Evolutionary conservation across 1,140 invertebrate genomes (phyloP).

Genomic region (Argopecten irradians): DNA sequence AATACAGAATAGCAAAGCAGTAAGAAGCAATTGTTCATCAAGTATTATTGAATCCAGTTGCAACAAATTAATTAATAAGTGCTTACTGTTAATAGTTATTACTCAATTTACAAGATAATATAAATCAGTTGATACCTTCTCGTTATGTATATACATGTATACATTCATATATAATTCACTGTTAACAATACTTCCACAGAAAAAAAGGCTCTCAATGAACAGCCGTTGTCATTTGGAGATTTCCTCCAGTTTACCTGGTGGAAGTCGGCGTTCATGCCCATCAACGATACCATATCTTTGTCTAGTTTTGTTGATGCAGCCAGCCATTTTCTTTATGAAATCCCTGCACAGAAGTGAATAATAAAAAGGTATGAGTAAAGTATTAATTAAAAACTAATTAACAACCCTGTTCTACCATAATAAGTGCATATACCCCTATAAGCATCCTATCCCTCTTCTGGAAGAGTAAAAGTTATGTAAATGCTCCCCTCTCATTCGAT

Average conservation of each 20-base stretch:
- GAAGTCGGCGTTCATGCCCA: not conserved
- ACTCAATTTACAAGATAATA: too few relatives aligned
- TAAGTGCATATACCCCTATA: not conserved
- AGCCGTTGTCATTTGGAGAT: not conserved
- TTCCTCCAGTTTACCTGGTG: conserved; percentile 43
- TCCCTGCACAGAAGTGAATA: conserved; percentile 55
- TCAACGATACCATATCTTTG: conserved; percentile 43
- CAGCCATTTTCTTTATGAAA: conserved; percentile 48
- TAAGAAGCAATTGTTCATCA: too few relatives aligned
- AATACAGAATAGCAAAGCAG: too few relatives aligned
- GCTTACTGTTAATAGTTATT: too few relatives aligned
- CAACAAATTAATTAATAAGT: too few relatives aligned
- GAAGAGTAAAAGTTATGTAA: not conserved
- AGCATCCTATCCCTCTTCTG: not conserved
- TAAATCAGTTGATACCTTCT: too few relatives aligned
- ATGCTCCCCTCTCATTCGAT: too few relatives aligned
- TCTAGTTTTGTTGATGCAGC: conserved; percentile 54
- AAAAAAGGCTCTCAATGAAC: too few relatives aligned
- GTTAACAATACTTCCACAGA: too few relatives aligned
- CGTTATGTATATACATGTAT: too few relatives aligned
- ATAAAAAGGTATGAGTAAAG: not conserved
- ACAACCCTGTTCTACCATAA: not conserved
- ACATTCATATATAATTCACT: too few relatives aligned
- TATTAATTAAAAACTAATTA: not conserved
- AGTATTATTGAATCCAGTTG: too few relatives aligned